Evolutionary conservation across 2,888 invertebrate genomes (phyloP).

Genomic region (Tetranychus truncatus): DNA sequence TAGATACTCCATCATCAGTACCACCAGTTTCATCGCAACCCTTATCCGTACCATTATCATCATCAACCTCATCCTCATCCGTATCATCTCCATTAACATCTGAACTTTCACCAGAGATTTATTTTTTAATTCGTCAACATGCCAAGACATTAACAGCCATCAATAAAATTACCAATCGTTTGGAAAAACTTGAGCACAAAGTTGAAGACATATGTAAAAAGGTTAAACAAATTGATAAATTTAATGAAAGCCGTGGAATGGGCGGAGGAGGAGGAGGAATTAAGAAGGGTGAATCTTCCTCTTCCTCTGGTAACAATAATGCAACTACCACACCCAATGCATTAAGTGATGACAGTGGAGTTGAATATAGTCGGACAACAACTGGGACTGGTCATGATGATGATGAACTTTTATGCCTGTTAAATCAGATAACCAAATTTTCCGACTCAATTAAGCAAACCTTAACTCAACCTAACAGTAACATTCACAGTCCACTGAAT

Average conservation of each 20-base stretch:
- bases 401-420: constrained; percentile 18
- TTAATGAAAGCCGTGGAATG: not conserved
- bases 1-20: not conserved
- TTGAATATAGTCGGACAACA: constrained; percentile 20
- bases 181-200: constrained; percentile 15
- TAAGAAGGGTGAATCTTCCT: not conserved
- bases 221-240: not conserved
- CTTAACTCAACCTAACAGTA: not conserved
- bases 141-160: constrained; percentile 17
- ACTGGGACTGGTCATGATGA: constrained; percentile 16
- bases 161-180: constrained; percentile 11
- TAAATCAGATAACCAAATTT: constrained; percentile 20
- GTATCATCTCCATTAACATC: not conserved
- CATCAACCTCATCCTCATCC: not conserved
- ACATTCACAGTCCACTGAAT: not conserved
- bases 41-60: not conserved
- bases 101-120: constrained; percentile 16
- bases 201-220: constrained; percentile 1
- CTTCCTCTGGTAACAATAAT: not conserved
- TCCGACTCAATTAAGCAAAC: constrained; percentile 13
- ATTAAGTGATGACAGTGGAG: constrained; percentile 20
- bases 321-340: not conserved
- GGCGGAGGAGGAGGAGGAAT: not conserved
- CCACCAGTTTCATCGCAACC: not conserved
- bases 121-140: constrained; percentile 19